phyloP scores from a whole-genome alignment of 2,888 invertebrate genomes.

The Scrobipalpa atriplicella region DNA sequence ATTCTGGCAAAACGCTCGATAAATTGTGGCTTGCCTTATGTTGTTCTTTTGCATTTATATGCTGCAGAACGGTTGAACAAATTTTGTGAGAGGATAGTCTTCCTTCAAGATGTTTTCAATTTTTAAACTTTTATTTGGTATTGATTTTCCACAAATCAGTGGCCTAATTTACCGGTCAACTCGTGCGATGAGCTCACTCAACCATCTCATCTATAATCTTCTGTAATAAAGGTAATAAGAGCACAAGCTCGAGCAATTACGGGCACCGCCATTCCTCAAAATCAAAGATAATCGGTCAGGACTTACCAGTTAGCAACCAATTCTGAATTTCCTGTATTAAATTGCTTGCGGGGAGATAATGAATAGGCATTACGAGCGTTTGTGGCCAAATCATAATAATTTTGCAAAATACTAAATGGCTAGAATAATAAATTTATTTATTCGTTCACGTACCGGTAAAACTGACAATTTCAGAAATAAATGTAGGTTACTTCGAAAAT shows the following conservation, averaged over 20 bases:
- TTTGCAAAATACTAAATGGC: neutral
- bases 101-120: neutral
- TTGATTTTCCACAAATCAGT: conserved; percentile 22
- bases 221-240: conserved; percentile 58
- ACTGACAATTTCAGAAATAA: neutral
- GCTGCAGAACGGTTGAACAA: neutral
- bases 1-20: conserved; percentile 26
- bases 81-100: neutral
- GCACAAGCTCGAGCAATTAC: conserved; percentile 53
- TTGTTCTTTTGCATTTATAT: conserved; percentile 12
- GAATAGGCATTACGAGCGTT: conserved; percentile 19
- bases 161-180: conserved; percentile 26
- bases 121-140: neutral
- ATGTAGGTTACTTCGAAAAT: conserved; percentile 28
- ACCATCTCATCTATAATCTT: conserved; percentile 56
- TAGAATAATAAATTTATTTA: neutral
- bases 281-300: conserved; percentile 38
- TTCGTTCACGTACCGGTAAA: neutral
- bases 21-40: neutral
- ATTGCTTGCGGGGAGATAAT: conserved; percentile 24
- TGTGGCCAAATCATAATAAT: conserved; percentile 12
- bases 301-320: conserved; percentile 33
- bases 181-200: conserved; percentile 31
- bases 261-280: conserved; percentile 42
- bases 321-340: conserved; percentile 30